A percentile compares a stretch with the other conserved stretches of the same genome.
Evolutionary conservation across 2,888 invertebrate species (phyloP).

Genomic region (Sphaerophoria taeniata): DNA sequence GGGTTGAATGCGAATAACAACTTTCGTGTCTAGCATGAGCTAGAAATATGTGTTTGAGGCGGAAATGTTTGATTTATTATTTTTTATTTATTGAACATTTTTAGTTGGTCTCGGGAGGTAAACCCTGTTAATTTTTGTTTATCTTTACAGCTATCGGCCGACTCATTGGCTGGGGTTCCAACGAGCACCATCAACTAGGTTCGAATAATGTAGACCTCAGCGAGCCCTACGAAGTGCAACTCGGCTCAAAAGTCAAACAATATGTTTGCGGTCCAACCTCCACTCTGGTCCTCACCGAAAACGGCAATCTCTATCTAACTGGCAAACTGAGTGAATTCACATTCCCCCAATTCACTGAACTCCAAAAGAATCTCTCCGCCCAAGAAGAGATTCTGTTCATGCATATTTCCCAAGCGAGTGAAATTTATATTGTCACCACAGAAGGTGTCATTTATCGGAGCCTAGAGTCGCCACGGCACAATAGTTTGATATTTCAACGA

Average conservation of each 20-base stretch:
- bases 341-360: constrained; percentile 80
- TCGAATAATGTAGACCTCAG: constrained; percentile 37
- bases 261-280: constrained; percentile 81
- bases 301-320: constrained; percentile 79
- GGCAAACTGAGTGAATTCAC: constrained; percentile 81
- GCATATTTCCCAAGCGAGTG: constrained; percentile 81
- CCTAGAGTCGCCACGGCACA: constrained; percentile 80
- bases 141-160: constrained; percentile 79
- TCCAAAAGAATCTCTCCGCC: constrained; percentile 80
- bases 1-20: not conserved
- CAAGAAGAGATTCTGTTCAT: constrained; percentile 80
- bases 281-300: constrained; percentile 81
- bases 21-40: constrained; percentile 29
- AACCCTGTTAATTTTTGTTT: not conserved
- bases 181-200: constrained; percentile 80
- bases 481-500: constrained; percentile 81
- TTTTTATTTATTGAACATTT: constrained; percentile 25
- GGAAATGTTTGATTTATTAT: constrained; percentile 39
- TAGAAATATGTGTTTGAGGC: constrained; percentile 15
- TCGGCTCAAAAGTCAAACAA: constrained; percentile 79
- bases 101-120: constrained; percentile 46
- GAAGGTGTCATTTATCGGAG: constrained; percentile 81
- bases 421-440: constrained; percentile 81
- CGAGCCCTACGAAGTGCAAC: constrained; percentile 79
- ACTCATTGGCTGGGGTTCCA: constrained; percentile 81